A percentile compares a stretch with the other conserved stretches of the same genome.
Conservation (phyloP, 2,797 vertebrate genomes). For the Fundulus diaphanus region DNA sequence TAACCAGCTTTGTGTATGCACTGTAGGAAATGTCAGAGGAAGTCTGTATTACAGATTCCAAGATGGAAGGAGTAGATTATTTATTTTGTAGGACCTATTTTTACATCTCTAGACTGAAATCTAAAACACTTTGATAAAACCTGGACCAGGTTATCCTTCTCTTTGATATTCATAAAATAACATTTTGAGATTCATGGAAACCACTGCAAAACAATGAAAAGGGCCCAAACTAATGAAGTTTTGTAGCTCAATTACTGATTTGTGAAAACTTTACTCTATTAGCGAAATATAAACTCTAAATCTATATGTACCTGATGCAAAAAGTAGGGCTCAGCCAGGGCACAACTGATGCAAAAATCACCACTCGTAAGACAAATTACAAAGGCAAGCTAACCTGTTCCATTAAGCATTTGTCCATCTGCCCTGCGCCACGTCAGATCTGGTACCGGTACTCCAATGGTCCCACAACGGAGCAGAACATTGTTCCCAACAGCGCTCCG, state of each 20-base stretch:
- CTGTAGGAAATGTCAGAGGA: not conserved
- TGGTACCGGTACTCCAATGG: slow-evolving; percentile 91
- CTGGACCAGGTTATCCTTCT: not conserved
- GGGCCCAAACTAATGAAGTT: not conserved
- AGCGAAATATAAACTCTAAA: not conserved
- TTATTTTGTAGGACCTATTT: too few relatives aligned
- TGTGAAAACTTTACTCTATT: not conserved
- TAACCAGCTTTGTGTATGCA: not conserved
- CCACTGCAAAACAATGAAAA: not conserved
- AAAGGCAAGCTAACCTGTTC: slow-evolving; percentile 85
- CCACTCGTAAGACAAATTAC: not conserved
- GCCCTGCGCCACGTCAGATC: slow-evolving; percentile 91
- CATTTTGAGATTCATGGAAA: not conserved
- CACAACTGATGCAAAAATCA: not conserved
- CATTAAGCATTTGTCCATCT: slow-evolving; percentile 85
- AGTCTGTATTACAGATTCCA: not conserved
- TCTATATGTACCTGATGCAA: not conserved
- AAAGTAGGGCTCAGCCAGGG: not conserved
- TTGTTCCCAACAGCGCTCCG: slow-evolving; percentile 89
- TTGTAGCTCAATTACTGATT: not conserved
- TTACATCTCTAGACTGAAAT: not conserved
- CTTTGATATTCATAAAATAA: not conserved
- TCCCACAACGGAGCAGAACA: slow-evolving; percentile 92
- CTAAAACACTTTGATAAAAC: not conserved
- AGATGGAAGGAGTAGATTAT: too few relatives aligned